phyloP scores from a whole-genome alignment of 2,888 invertebrate genomes.

The Drosophila eohydei region DNA sequence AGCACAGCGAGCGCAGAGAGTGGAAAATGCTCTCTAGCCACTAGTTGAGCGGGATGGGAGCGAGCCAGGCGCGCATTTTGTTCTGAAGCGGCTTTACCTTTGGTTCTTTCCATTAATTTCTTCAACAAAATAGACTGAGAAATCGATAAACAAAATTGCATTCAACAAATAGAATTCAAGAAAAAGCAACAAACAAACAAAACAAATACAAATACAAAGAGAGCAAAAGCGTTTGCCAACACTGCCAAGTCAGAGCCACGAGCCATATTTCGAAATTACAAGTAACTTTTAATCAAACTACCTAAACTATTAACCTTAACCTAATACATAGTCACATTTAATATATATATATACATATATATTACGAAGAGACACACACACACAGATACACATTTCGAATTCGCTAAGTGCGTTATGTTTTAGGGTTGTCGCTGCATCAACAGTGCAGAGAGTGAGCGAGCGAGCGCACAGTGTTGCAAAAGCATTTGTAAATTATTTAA shows the following conservation, averaged over 20 bases:
- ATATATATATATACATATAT: conserved; percentile 7
- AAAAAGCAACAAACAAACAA: conserved; percentile 25
- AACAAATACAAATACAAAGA: conserved; percentile 22
- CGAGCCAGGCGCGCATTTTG: conserved; percentile 36
- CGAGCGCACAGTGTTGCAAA: conserved; percentile 67
- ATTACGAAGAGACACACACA: conserved; percentile 29
- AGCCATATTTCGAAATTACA: conserved; percentile 80
- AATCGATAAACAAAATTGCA: conserved; percentile 54
- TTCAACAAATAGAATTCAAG: conserved; percentile 39
- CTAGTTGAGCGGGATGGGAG: conserved; percentile 15
- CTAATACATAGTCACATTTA: conserved; percentile 56
- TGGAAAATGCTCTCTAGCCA: conserved; percentile 17
- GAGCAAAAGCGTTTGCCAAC: conserved; percentile 56
- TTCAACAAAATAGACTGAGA: conserved; percentile 82
- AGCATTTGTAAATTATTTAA: conserved; percentile 83
- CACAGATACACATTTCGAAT: conserved; percentile 57
- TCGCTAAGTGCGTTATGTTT: conserved; percentile 59
- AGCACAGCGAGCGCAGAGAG: conserved; percentile 19
- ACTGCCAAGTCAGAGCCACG: conserved; percentile 81
- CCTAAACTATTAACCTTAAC: conserved; percentile 80
- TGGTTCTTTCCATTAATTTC: conserved; percentile 57
- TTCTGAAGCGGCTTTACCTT: conserved; percentile 38
- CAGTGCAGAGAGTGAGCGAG: conserved; percentile 14
- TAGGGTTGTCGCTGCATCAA: conserved; percentile 64
- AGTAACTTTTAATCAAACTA: conserved; percentile 79